These are phyloP conservation scores for Scytalopus superciliaris DNA, from an alignment of 2,113 vertebrate species.

Conservation along the genomic window DNA sequence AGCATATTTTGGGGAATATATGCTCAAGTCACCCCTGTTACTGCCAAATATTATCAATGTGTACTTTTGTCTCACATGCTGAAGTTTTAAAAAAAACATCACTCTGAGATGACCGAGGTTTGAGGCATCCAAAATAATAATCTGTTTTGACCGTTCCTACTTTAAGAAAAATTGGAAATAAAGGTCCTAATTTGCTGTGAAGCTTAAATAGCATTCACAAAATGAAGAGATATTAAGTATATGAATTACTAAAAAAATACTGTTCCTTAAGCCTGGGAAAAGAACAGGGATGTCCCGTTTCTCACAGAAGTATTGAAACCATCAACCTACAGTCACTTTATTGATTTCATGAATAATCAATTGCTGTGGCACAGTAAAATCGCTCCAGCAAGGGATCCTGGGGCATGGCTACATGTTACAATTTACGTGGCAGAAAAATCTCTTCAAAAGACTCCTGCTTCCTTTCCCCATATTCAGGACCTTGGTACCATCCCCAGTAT, in stretches of 20 bases:
- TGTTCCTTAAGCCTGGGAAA: background rate
- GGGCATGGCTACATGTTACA: background rate
- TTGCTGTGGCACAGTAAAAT: background rate
- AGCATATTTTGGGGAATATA: background rate
- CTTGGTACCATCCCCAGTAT: background rate
- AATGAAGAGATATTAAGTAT: background rate
- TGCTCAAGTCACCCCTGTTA: background rate
- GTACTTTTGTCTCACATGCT: background rate
- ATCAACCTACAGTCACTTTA: background rate
- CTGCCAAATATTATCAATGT: background rate
- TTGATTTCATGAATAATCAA: constrained; percentile 14
- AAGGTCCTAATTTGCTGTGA: background rate
- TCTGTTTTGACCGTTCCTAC: background rate
- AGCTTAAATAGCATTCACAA: background rate
- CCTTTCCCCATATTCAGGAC: background rate
- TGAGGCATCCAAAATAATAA: background rate
- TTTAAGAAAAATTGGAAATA: background rate
- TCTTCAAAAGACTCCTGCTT: background rate
- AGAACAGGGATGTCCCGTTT: background rate
- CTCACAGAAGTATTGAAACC: background rate
- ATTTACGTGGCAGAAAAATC: background rate
- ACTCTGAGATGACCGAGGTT: background rate
- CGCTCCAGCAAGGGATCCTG: background rate
- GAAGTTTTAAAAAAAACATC: background rate
- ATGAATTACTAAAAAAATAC: constrained; percentile 6